These are phyloP conservation scores for Metaphire vulgaris DNA, from an alignment of 1,140 invertebrate genomes.

Conservation along the genomic window DNA sequence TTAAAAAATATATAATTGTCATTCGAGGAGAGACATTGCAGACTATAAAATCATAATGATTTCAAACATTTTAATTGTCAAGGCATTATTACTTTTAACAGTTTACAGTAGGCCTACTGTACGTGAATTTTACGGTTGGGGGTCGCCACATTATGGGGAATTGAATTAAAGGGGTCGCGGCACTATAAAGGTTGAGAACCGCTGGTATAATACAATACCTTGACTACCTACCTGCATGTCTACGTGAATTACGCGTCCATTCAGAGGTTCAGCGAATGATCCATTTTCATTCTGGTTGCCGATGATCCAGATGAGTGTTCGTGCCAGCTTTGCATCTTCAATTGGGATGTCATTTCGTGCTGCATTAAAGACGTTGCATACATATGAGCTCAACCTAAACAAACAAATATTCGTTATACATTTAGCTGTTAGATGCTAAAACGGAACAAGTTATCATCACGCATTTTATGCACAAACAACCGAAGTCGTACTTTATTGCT, in stretches of 20 bases:
- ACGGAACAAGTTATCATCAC: not conserved
- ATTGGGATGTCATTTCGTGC: slow-evolving; percentile 71
- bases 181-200: too few relatives aligned
- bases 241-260: slow-evolving; percentile 42
- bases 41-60: too few relatives aligned
- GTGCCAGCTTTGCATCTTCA: slow-evolving; percentile 59
- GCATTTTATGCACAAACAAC: not conserved
- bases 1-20: too few relatives aligned
- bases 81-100: too few relatives aligned
- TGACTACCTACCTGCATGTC: slow-evolving; percentile 44
- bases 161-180: too few relatives aligned
- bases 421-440: too few relatives aligned
- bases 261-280: slow-evolving; percentile 60
- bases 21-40: too few relatives aligned
- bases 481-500: not conserved
- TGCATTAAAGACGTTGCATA: slow-evolving; percentile 74
- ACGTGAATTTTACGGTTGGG: too few relatives aligned
- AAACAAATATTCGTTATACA: not conserved
- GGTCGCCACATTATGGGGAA: too few relatives aligned
- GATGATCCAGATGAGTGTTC: slow-evolving; percentile 72
- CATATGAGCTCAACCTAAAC: slow-evolving; percentile 83
- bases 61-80: too few relatives aligned
- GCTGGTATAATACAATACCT: too few relatives aligned
- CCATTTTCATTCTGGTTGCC: slow-evolving; percentile 70
- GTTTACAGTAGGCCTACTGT: too few relatives aligned